A percentile compares a stretch with the other conserved stretches of the same genome.
Conservation (phyloP, 2,113 vertebrate species). For the Hyla sarda region DNA sequence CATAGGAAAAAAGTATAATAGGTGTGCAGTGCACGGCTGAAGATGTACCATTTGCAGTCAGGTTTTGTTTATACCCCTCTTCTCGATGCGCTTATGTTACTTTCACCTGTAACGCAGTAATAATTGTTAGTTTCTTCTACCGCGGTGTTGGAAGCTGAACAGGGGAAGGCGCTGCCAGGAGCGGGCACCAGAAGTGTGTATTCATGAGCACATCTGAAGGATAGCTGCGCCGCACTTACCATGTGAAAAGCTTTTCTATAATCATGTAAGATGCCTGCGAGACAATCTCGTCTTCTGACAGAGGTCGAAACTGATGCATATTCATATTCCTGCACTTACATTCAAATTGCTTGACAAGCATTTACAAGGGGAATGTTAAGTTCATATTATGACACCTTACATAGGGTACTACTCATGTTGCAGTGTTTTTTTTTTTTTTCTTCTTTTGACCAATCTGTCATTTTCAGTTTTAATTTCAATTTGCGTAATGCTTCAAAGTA, state of each 20-base stretch:
- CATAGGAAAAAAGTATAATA: background rate
- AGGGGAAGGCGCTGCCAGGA: conserved; percentile 18
- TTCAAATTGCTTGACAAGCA: conserved; percentile 28
- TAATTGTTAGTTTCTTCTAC: conserved; percentile 43
- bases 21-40: background rate
- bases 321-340: conserved; percentile 37
- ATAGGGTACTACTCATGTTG: background rate
- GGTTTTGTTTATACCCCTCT: background rate
- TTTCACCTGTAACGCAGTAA: conserved; percentile 54
- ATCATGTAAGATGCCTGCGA: conserved; percentile 47
- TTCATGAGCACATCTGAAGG: conserved; percentile 44
- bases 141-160: conserved; percentile 25
- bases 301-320: conserved; percentile 51
- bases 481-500: background rate
- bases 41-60: conserved; percentile 1
- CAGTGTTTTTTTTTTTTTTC: background rate
- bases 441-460: background rate
- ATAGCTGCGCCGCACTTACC: background rate
- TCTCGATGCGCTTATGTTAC: no score
- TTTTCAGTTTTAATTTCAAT: background rate
- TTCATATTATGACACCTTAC: conserved; percentile 29
- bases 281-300: conserved; percentile 33
- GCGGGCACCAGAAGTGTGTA: conserved; percentile 3
- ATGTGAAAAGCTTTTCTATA: conserved; percentile 37
- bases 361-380: conserved; percentile 10